These are phyloP conservation scores for Melanchra persicariae DNA, from an alignment of 2,888 invertebrate genomes.

Conservation along the genomic window DNA sequence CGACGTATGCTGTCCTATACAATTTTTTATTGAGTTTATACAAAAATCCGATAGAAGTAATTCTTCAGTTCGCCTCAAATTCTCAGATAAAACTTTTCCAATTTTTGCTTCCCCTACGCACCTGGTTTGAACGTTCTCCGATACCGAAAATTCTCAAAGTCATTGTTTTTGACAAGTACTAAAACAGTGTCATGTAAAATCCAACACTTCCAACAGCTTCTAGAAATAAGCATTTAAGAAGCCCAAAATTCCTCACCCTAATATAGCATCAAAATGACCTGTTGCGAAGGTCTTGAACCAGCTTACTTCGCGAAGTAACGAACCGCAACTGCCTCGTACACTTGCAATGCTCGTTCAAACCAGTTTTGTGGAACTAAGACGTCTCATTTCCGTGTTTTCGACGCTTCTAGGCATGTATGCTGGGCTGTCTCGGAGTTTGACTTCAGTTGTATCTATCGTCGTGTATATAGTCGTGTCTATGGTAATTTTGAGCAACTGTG, in stretches of 20 bases:
- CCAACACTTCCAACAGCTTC: too few relatives aligned
- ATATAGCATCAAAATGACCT: slow-evolving; percentile 17
- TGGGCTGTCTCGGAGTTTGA: slow-evolving; percentile 3
- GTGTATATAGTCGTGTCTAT: too few relatives aligned
- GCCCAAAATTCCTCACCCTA: not conserved
- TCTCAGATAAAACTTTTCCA: too few relatives aligned
- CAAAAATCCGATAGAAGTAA: too few relatives aligned
- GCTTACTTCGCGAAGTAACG: slow-evolving; percentile 11
- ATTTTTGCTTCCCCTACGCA: too few relatives aligned
- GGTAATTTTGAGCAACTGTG: not conserved
- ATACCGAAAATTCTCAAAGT: too few relatives aligned
- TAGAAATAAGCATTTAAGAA: not conserved
- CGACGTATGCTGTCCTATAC: too few relatives aligned
- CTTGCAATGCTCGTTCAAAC: slow-evolving; percentile 11
- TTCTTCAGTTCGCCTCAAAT: too few relatives aligned
- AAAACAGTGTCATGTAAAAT: too few relatives aligned
- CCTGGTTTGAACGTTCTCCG: too few relatives aligned
- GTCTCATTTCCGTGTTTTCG: slow-evolving; percentile 51
- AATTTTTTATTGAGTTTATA: too few relatives aligned
- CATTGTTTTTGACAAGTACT: too few relatives aligned
- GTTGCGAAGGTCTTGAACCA: slow-evolving; percentile 4
- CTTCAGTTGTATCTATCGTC: not conserved
- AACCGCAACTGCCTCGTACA: not conserved
- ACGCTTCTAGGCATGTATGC: not conserved
- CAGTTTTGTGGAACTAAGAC: slow-evolving; percentile 24